Evolutionary conservation across 1,140 invertebrate species (phyloP), one percentile per base, ranked within the genome.

Genomic region (Pseudomyrmex concolor): DNA sequence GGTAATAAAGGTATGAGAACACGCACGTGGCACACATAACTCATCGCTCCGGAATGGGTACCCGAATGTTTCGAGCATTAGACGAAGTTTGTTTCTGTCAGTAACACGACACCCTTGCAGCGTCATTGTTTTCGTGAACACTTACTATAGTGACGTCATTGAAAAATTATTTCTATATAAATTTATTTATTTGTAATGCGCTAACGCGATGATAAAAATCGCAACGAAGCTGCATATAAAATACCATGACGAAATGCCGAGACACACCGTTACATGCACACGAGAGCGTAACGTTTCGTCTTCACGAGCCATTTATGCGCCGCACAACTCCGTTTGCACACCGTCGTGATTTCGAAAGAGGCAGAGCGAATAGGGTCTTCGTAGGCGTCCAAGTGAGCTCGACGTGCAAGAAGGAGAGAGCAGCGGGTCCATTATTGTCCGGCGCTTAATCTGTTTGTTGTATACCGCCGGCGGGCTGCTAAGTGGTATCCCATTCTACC

Each of bases 371-470:
- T 54, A 68, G 84, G 80, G 80, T 89, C 68, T 68, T 88, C 43
- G 86, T 73, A 70, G 74, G 48, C 67, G 54, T 45, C 62, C 77
- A 66, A 60, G 12, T 67, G 71, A 76, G 66, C 19, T 13, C 48
- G 43, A 34, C 34, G 60, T 76, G 62, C 45, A 63, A 34, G 67
- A 34, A 34, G 7, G 34, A 34, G 57, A 25, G 66, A 54, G 66
- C 84, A 74, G 84, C 85, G 83, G 82, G 83, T 89, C 84, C 86
- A 90, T 91, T 90, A 91, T 92, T 91, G 91, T 92, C 82, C 85
- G 84, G 74, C 68, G 86, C 89, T 91, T 93, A 94, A 94, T 93
- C 93, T 92, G 93, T 94, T 94, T 94, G 93, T 93, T 92, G 93
- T 93, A 93, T 86, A 93, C 92, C 89, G 88, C 86, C 84, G 87